Base-by-base conservation (phyloP, 2,797 vertebrate genomes). In the Chiloscyllium punctatum region DNA sequence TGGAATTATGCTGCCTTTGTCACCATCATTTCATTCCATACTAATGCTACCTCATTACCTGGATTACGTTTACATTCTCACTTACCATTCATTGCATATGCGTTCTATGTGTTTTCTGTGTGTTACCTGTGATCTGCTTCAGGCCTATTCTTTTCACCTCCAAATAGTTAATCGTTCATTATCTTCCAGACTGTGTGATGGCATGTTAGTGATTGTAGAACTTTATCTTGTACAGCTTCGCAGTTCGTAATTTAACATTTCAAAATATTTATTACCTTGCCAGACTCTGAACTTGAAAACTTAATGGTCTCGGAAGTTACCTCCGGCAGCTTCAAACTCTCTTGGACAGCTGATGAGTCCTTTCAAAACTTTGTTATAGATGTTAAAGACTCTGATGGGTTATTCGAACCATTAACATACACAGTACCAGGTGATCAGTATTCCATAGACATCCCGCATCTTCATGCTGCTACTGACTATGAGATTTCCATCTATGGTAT, bases 281-380 rank as follows among this genome's bases (percentile, higher is more conserved):
- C 97, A 96, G 97, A 97, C 96, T 98, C 98, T 13, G 96, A 97
- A 96, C 97, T 98, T 97, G 97, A 98, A 96, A 96, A 97, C 96
- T 96, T 99, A 91, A 97, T 97, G 69, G 97, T 98, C 33, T 98
- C 98, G 96, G 97, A 98, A 96, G 96, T 97, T 96, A 98, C 97
- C 97, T 98, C 98, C 98, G 98, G 98, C 96, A 97, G 98, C 96
- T 98, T 99, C 97, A 98, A 97, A 97, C 97, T 98, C 96, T 98
- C 98, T 97, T 99, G 99, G 99, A 98, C 96, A 33, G 98, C 98
- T 0, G 97, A 97, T 0, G 98, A 97, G 96, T 97, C 97, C 94
- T 99, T 97, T 98, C 98, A 99, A 97, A 98, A 96, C 97, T 99
- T 99, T 98, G 97, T 99, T 96, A 96, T 99, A 97, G 98, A 99